Evolutionary conservation across 2,888 invertebrate species (phyloP).

Genomic region (Cheilosia soror): DNA sequence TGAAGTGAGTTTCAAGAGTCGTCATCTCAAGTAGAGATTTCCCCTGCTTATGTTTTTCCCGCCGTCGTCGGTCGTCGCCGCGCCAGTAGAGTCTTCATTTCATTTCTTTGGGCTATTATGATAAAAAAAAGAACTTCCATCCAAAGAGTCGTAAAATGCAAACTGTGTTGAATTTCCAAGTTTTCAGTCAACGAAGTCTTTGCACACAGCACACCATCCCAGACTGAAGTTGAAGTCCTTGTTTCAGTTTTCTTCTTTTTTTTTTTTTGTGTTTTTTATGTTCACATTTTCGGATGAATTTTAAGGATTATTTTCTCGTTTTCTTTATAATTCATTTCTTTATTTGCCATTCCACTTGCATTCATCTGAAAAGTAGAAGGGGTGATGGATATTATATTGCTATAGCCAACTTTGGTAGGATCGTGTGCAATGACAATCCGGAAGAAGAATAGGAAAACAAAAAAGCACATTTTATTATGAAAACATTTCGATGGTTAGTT

Average conservation of each 20-base stretch:
- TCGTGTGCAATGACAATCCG: slow-evolving; percentile 39
- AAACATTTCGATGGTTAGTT: slow-evolving; percentile 48
- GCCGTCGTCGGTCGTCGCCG: too few species aligned
- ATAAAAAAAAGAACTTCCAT: slow-evolving; percentile 52
- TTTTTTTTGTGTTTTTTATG: not conserved
- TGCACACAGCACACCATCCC: slow-evolving; percentile 1
- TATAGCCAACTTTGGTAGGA: slow-evolving; percentile 9
- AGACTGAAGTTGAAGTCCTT: not conserved
- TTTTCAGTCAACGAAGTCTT: slow-evolving; percentile 41
- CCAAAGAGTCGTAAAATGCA: slow-evolving; percentile 69
- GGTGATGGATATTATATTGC: slow-evolving; percentile 7
- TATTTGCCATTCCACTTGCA: slow-evolving; percentile 50
- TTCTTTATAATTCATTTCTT: slow-evolving; percentile 64
- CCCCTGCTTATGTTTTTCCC: slow-evolving; percentile 47
- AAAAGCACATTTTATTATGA: slow-evolving; percentile 19
- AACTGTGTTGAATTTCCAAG: slow-evolving; percentile 72
- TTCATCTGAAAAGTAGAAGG: slow-evolving; percentile 7
- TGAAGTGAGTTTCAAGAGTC: slow-evolving; percentile 39
- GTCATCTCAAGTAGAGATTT: slow-evolving; percentile 62
- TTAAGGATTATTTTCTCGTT: slow-evolving; percentile 67
- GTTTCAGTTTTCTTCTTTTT: slow-evolving; percentile 10
- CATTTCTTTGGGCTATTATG: slow-evolving; percentile 59
- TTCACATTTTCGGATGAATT: slow-evolving; percentile 42
- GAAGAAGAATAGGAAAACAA: slow-evolving; percentile 3
- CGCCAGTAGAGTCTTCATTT: slow-evolving; percentile 34